Evolutionary conservation across 2,113 vertebrate genomes (phyloP), one percentile per base, ranked within the genome.

Genomic region (Bostrychus sinensis): DNA sequence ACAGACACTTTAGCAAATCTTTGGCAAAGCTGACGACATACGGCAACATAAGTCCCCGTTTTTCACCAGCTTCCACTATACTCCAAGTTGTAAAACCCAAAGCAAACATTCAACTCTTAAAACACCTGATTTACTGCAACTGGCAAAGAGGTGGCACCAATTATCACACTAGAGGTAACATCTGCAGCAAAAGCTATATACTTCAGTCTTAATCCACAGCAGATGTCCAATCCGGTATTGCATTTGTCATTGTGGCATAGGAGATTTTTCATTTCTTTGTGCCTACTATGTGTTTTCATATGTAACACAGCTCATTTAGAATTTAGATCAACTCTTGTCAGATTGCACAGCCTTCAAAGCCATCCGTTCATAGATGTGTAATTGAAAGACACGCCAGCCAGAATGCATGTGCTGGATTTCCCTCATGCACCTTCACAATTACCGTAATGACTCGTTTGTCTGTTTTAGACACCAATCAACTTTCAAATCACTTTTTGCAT

Each of bases 161-260:
- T 79, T 66, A 80, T 81, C 84, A 56, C 63, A 38, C 80, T 86
- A 82, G 80, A 65, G 77, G 78, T 83, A 92, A 91, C 92, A 93
- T 94, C 93, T 94, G 93, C 89, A 83, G 57, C 59, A 38, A 78
- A 85, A 50, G 66, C 72, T 58, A 58, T 45, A 69, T 57, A 69
- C 73, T 82, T 83, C 71, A 78, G 78, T 89, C 79, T 80, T 83
- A 87, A 89, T 85, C 62, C 67, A 56, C 80, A 95, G 88, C 95
- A 98, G 94, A 94, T 97, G 94, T 94, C 91, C 90, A 91, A 92
- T 76, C 89, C 83, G 88, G 91, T 88, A 86, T 88, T 86, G 84
- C 75, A 95, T 96, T 95, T 96, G 93, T 96, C 93, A 95, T 92
- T 83, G 78, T 93, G 90, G 92, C 94, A 93, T 80, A 75, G 86